These are phyloP conservation scores for Vultur gryphus DNA, from an alignment of 2,797 vertebrate species.

Conservation along the genomic window DNA sequence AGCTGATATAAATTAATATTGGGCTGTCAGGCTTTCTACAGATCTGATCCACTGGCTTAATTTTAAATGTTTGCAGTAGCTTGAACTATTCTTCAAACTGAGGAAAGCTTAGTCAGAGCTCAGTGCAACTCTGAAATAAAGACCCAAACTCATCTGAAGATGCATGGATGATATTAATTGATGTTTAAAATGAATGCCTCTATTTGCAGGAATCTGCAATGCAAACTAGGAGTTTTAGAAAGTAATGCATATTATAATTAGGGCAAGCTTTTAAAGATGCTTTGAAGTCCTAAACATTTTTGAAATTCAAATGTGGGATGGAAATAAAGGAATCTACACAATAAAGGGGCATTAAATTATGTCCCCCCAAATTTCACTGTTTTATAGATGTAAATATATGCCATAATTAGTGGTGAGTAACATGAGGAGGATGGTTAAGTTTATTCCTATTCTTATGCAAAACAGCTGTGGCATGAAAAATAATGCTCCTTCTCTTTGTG, in stretches of 20 bases:
- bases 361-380: constrained; percentile 69
- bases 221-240: constrained; percentile 88
- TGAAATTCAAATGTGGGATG: constrained; percentile 94
- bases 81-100: background rate
- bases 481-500: constrained; percentile 66
- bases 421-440: constrained; percentile 69
- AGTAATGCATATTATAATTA: constrained; percentile 81
- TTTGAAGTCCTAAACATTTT: constrained; percentile 95
- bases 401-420: constrained; percentile 78
- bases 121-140: constrained; percentile 40
- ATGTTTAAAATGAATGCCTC: constrained; percentile 69
- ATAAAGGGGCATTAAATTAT: constrained; percentile 81
- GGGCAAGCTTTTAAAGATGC: constrained; percentile 86
- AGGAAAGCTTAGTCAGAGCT: constrained; percentile 22
- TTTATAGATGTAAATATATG: constrained; percentile 81
- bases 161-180: constrained; percentile 69
- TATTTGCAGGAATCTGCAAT: constrained; percentile 90
- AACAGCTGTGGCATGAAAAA: constrained; percentile 74
- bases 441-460: constrained; percentile 78
- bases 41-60: background rate
- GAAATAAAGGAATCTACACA: constrained; percentile 86
- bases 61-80: background rate
- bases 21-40: background rate
- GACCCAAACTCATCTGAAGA: constrained; percentile 56
- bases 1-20: background rate